Evolutionary conservation across 2,888 invertebrate species (phyloP).

Genomic region (Ophraella communa): DNA sequence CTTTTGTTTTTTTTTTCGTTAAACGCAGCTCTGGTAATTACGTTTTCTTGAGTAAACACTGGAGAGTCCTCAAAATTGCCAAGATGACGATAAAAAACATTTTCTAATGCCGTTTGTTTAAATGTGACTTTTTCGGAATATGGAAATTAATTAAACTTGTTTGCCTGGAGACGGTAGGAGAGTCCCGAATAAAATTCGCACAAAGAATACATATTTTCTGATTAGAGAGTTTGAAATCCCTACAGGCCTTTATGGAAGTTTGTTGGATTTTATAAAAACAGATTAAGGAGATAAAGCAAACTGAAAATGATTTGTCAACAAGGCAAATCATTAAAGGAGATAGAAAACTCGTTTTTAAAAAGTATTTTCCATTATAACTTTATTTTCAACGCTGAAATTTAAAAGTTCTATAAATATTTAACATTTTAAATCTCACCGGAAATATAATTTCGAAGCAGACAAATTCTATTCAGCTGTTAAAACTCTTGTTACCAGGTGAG

Average conservation of each 20-base stretch:
- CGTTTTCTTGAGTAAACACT: no score
- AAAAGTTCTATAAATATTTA: no score
- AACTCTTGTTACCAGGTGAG: no score
- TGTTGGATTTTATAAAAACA: slow-evolving; percentile 20
- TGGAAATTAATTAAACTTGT: not conserved
- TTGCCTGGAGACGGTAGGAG: not conserved
- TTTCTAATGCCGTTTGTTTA: not conserved
- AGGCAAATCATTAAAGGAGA: not conserved
- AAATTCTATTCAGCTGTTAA: no score
- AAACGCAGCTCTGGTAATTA: no score
- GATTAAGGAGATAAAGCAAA: slow-evolving; percentile 12
- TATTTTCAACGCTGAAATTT: not conserved
- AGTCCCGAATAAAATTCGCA: not conserved
- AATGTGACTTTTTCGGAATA: not conserved
- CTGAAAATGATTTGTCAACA: slow-evolving; percentile 11
- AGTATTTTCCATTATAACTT: not conserved
- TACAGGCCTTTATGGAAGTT: not conserved
- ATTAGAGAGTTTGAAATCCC: slow-evolving; percentile 6
- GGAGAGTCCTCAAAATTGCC: no score
- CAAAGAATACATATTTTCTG: slow-evolving; percentile 12
- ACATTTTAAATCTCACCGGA: no score
- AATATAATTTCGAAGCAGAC: no score
- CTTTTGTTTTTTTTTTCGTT: no score
- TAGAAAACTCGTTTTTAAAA: not conserved
- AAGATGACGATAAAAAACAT: no score